Evolutionary conservation across 2,113 vertebrate genomes (phyloP).

Genomic region (Ibidorhyncha struthersii): DNA sequence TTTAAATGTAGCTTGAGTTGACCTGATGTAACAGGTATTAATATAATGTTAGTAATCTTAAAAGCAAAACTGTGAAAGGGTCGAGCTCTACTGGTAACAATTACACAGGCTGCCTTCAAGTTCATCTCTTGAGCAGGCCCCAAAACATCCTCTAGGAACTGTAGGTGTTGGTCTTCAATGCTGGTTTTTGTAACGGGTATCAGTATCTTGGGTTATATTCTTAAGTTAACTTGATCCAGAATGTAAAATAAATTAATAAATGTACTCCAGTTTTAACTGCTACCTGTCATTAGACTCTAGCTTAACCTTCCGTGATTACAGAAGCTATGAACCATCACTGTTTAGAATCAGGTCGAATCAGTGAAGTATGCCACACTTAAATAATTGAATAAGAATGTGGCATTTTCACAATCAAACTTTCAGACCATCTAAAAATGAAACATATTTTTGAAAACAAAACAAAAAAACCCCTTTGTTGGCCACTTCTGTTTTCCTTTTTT

Average conservation of each 20-base stretch:
- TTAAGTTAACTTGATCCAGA: not conserved
- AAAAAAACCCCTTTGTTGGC: accelerated
- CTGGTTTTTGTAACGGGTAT: not conserved
- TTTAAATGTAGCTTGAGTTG: not conserved
- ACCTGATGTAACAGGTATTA: not conserved
- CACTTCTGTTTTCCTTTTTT: not conserved
- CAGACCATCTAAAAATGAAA: not conserved
- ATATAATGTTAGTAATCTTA: not conserved
- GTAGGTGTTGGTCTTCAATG: not conserved
- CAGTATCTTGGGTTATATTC: not conserved
- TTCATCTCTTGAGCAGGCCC: not conserved
- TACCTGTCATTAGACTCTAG: not conserved
- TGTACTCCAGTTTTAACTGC: not conserved
- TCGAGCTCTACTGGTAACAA: not conserved
- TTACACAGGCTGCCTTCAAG: not conserved
- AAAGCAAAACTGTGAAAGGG: not conserved
- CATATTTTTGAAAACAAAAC: not conserved
- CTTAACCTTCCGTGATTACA: not conserved
- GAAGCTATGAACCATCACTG: not conserved
- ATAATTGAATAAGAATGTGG: not conserved
- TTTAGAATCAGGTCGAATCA: not conserved
- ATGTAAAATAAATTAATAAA: not conserved
- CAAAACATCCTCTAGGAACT: not conserved
- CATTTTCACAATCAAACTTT: not conserved
- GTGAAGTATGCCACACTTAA: not conserved